Evolutionary conservation across 1,140 invertebrate genomes (phyloP).

Genomic region (Eriosoma lanigerum): DNA sequence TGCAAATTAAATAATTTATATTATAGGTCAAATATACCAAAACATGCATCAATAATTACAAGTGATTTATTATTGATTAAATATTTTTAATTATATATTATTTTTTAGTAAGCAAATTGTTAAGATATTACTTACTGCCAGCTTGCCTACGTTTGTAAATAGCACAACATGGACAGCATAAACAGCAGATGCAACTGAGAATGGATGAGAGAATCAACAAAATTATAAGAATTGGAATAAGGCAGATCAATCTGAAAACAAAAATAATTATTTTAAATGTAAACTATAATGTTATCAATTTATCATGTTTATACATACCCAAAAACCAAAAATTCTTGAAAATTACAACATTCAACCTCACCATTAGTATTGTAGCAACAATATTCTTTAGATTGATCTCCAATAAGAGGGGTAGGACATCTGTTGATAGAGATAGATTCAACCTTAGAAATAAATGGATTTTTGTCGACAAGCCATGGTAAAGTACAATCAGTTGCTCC

Average conservation of each 20-base stretch:
- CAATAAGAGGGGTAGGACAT: conserved; percentile 35
- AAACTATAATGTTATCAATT: background rate
- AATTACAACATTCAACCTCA: conserved; percentile 50
- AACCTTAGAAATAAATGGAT: conserved; percentile 16
- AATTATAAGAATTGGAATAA: conserved; percentile 49
- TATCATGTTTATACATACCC: conserved; percentile 32
- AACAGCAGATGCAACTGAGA: conserved; percentile 54
- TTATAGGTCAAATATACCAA: too few species aligned
- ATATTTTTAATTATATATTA: background rate
- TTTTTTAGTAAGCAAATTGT: background rate
- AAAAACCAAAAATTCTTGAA: conserved; percentile 47
- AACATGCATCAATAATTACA: background rate
- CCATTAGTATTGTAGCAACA: conserved; percentile 52
- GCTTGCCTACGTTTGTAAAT: conserved; percentile 53
- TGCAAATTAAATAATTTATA: too few species aligned
- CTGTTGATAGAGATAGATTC: conserved; percentile 7
- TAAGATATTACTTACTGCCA: conserved; percentile 53
- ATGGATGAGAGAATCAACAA: conserved; percentile 53
- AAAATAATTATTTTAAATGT: background rate
- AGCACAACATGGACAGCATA: conserved; percentile 54
- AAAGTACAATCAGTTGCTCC: conserved; percentile 40
- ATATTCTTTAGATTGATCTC: conserved; percentile 34
- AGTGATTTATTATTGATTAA: background rate
- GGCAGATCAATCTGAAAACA: conserved; percentile 38
- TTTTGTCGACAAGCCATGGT: conserved; percentile 33